These are phyloP conservation scores for Menidia menidia DNA, from an alignment of 2,797 vertebrate species.

Conservation along the genomic window DNA sequence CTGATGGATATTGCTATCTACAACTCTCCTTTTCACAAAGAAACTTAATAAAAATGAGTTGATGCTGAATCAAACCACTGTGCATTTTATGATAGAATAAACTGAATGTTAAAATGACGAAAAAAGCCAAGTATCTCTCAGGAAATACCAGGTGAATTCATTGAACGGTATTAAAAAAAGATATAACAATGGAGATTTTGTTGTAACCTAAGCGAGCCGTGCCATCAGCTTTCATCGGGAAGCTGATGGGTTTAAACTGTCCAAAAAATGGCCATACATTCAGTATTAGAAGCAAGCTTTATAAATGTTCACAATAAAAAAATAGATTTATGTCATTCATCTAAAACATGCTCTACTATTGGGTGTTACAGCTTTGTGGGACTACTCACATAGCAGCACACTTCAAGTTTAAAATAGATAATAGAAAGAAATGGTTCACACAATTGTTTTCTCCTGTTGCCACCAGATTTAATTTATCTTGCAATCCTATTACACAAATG, in stretches of 20 bases:
- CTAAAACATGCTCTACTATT: background rate
- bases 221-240: no score
- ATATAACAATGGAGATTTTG: background rate
- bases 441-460: background rate
- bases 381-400: background rate
- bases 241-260: background rate
- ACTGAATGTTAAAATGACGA: background rate
- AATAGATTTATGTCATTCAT: background rate
- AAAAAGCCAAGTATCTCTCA: background rate
- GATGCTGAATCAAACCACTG: background rate
- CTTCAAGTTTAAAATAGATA: background rate
- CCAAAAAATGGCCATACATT: background rate
- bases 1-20: background rate
- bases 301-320: no score
- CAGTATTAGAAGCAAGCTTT: no score
- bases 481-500: slow-evolving; percentile 47
- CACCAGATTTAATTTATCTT: slow-evolving; percentile 45
- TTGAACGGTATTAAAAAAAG: background rate
- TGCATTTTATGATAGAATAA: background rate
- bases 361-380: no score
- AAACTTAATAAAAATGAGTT: background rate
- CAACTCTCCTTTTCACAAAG: background rate
- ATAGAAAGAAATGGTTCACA: background rate
- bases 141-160: background rate
- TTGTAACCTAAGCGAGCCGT: no score